Percentiles rank a stretch among this genome's conserved stretches.
These are phyloP conservation scores for Monochamus saltuarius DNA, from an alignment of 1,140 invertebrate genomes.

Conservation along the genomic window DNA sequence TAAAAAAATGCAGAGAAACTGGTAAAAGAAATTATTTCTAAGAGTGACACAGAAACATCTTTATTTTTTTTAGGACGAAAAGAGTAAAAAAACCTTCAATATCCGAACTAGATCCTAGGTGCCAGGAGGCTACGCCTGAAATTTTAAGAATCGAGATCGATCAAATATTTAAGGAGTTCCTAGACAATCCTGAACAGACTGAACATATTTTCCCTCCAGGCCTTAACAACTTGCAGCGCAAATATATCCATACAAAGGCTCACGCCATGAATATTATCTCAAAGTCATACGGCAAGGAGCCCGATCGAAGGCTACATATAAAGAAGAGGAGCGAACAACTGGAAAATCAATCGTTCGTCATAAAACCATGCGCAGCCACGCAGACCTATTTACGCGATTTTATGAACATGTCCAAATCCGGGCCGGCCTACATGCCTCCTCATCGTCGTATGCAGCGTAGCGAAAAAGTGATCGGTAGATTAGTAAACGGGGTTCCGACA, in stretches of 20 bases:
- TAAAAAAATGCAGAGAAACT: too few species aligned
- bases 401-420: constrained; percentile 38
- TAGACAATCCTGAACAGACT: constrained; percentile 27
- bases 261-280: constrained; percentile 64
- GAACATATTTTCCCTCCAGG: constrained; percentile 62
- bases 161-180: constrained; percentile 30
- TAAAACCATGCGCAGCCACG: constrained; percentile 57
- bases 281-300: constrained; percentile 63
- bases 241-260: constrained; percentile 68
- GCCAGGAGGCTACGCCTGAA: constrained; percentile 36
- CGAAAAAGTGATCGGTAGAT: constrained; percentile 20
- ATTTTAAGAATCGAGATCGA: constrained; percentile 37
- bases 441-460: neutral
- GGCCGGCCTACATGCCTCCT: neutral
- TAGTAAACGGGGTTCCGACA: constrained; percentile 56
- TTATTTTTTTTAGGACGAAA: too few species aligned
- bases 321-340: constrained; percentile 63
- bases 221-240: constrained; percentile 67
- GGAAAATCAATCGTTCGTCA: constrained; percentile 57
- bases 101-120: constrained; percentile 17
- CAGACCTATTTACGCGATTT: constrained; percentile 60
- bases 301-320: constrained; percentile 65
- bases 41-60: too few species aligned
- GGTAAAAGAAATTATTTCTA: too few species aligned
- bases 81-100: too few species aligned